phyloP scores from a whole-genome alignment of 2,113 vertebrate species.

The Cichladusa arquata region DNA sequence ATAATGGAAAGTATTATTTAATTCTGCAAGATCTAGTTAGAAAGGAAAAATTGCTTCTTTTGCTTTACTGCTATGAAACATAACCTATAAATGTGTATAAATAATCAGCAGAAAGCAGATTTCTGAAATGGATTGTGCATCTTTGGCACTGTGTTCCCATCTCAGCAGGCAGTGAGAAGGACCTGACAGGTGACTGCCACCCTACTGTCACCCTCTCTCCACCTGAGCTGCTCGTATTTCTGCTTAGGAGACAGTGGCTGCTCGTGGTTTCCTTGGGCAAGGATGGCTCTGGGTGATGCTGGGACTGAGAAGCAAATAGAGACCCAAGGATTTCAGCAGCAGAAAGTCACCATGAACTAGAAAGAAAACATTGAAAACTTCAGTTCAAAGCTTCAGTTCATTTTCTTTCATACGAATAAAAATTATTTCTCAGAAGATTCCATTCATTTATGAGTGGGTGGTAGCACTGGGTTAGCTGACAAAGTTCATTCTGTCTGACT shows the following conservation, averaged over 20 bases:
- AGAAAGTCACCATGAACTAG: not conserved
- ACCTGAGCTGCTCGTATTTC: fast-evolving
- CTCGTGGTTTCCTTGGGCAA: not conserved
- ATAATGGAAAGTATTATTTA: not conserved
- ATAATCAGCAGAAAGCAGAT: not conserved
- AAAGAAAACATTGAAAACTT: not conserved
- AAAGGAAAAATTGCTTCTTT: not conserved
- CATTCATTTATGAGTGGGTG: not conserved
- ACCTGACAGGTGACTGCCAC: not conserved
- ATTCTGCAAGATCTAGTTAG: not conserved
- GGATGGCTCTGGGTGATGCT: fast-evolving
- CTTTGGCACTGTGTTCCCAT: not conserved
- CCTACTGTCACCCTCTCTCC: not conserved
- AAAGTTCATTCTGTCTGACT: not conserved
- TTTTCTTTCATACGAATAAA: not conserved
- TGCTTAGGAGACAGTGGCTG: fast-evolving
- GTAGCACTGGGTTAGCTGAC: not conserved
- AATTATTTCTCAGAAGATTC: not conserved
- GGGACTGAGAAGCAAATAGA: fast-evolving
- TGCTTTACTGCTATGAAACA: not conserved
- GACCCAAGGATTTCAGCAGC: not conserved
- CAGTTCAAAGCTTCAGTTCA: not conserved
- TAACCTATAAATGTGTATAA: not conserved
- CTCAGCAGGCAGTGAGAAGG: not conserved
- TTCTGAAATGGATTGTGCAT: not conserved